phyloP scores from a whole-genome alignment of 2,888 invertebrate species.

The Sussaba pulchella region DNA sequence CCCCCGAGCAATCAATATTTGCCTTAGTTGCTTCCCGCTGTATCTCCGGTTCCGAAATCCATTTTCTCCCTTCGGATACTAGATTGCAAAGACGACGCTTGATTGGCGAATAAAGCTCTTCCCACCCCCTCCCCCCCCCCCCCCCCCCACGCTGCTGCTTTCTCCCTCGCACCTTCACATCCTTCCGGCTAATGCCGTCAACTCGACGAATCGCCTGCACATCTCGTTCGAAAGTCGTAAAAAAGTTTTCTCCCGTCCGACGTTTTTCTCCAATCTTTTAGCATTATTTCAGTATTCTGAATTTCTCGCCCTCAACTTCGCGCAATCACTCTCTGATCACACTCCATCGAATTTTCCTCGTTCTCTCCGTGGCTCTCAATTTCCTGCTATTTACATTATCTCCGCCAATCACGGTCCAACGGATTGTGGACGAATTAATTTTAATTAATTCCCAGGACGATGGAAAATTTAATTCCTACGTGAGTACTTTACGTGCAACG shows the following conservation, averaged over 20 bases:
- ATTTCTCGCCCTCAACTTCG: conserved; percentile 31
- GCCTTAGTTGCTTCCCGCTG: conserved; percentile 35
- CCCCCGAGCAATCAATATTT: conserved; percentile 44
- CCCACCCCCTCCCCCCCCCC: conserved; percentile 45
- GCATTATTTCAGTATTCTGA: conserved; percentile 50
- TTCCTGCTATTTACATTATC: background rate
- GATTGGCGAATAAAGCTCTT: conserved; percentile 62
- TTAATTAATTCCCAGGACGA: background rate
- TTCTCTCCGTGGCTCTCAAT: background rate
- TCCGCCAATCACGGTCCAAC: background rate
- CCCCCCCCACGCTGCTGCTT: conserved; percentile 35
- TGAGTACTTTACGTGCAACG: no score
- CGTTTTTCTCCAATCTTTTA: conserved; percentile 54
- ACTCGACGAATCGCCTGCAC: conserved; percentile 57
- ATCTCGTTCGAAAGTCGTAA: conserved; percentile 77
- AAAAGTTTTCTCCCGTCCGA: conserved; percentile 68
- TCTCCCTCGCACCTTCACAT: conserved; percentile 44
- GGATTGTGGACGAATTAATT: background rate
- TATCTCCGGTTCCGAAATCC: conserved; percentile 49
- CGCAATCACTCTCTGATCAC: conserved; percentile 34
- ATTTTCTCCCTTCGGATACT: conserved; percentile 38
- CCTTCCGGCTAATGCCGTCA: conserved; percentile 22
- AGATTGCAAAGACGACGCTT: conserved; percentile 60
- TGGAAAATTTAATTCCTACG: background rate
- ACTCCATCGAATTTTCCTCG: conserved; percentile 26